phyloP scores from a whole-genome alignment of 2,888 invertebrate genomes.

The Oscheius onirici region DNA sequence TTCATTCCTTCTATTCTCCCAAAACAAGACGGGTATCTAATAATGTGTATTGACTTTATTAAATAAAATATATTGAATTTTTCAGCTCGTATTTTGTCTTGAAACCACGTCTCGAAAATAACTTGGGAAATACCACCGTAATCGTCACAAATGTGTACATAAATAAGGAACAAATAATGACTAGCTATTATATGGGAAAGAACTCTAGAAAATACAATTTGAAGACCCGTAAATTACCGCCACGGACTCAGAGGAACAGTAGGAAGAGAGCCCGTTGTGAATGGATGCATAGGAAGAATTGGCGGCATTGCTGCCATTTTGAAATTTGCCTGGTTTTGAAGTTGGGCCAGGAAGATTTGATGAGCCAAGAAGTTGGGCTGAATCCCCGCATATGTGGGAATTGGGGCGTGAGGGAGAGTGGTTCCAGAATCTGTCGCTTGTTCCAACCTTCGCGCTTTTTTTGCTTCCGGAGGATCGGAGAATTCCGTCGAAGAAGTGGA shows the following conservation, averaged over 20 bases:
- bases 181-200: background rate
- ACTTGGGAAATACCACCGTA: background rate
- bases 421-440: background rate
- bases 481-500: constrained; percentile 26
- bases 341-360: constrained; percentile 17
- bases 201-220: background rate
- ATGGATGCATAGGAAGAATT: background rate
- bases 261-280: background rate
- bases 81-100: constrained; percentile 17
- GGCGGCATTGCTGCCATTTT: constrained; percentile 32
- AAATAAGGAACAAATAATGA: background rate
- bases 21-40: constrained; percentile 3
- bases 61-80: background rate
- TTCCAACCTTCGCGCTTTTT: background rate
- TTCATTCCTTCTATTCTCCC: constrained; percentile 17
- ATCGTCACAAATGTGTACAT: background rate
- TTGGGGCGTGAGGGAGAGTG: constrained; percentile 16
- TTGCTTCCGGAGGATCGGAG: constrained; percentile 17
- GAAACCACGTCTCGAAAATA: constrained; percentile 9
- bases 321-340: constrained; percentile 22
- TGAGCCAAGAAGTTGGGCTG: constrained; percentile 23
- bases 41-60: background rate
- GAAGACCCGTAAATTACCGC: background rate
- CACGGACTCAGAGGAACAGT: background rate
- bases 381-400: constrained; percentile 1